phyloP scores from a whole-genome alignment of 2,888 invertebrate genomes.

The Emmelina monodactyla region DNA sequence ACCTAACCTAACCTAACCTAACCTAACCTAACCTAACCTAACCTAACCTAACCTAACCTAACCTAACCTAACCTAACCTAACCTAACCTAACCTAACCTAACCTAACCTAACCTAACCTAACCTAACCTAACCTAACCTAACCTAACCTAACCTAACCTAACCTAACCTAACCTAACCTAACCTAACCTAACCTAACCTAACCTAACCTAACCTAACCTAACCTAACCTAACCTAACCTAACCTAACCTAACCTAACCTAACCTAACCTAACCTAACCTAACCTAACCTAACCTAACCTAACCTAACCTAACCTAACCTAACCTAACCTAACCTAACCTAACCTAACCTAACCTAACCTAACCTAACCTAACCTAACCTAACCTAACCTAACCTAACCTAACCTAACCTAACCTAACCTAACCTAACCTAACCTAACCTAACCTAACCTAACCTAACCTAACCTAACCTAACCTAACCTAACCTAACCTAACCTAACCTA shows the following conservation, averaged over 20 bases:
- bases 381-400: constrained; percentile 16
- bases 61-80: constrained; percentile 17
- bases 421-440: constrained; percentile 15
- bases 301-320: constrained; percentile 8
- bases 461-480: constrained; percentile 10
- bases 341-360: constrained; percentile 11
- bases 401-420: constrained; percentile 15
- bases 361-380: constrained; percentile 14
- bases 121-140: constrained; percentile 16
- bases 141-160: constrained; percentile 15
- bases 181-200: constrained; percentile 15
- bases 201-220: constrained; percentile 14
- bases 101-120: constrained; percentile 17
- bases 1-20: constrained; percentile 20
- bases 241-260: constrained; percentile 11
- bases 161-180: constrained; percentile 15
- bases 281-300: constrained; percentile 10
- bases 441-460: constrained; percentile 8
- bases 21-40: constrained; percentile 19
- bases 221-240: constrained; percentile 12
- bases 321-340: constrained; percentile 8
- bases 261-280: constrained; percentile 11
- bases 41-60: constrained; percentile 18
- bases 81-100: constrained; percentile 15
- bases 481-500: constrained; percentile 9